Conservation (phyloP, 2,113 vertebrate species). For the Orycteropus afer region DNA sequence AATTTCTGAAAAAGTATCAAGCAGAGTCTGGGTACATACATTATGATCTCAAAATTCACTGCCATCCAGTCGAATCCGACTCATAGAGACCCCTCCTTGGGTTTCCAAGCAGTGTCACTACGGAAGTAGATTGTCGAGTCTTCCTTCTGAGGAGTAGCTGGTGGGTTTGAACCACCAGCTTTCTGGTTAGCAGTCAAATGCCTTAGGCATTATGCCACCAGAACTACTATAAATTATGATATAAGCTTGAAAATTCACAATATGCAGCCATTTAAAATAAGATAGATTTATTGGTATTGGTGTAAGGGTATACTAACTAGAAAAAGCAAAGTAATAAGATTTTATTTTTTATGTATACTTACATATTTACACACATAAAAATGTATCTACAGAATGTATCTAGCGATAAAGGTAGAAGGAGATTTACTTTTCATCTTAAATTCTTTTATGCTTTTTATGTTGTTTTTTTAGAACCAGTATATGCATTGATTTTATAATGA, state of each 20-base stretch:
- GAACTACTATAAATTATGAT: neutral
- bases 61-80: too few relatives aligned
- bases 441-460: neutral
- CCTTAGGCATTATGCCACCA: too few relatives aligned
- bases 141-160: too few relatives aligned
- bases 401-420: neutral
- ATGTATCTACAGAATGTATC: neutral
- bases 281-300: neutral
- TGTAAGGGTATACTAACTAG: neutral
- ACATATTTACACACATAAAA: neutral
- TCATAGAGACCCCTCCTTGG: too few relatives aligned
- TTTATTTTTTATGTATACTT: neutral
- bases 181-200: too few relatives aligned
- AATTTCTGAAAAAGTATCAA: neutral
- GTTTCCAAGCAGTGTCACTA: too few relatives aligned
- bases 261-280: constrained; percentile 6
- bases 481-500: constrained; percentile 22
- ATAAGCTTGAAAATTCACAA: neutral
- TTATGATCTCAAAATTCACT: too few relatives aligned
- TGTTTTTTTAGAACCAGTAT: neutral
- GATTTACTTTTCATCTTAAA: neutral
- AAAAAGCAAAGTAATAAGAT: neutral
- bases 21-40: neutral
- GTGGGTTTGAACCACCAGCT: too few relatives aligned
- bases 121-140: too few relatives aligned